Conservation (phyloP, 1,140 invertebrate genomes). For the Macrobrachium rosenbergii region DNA sequence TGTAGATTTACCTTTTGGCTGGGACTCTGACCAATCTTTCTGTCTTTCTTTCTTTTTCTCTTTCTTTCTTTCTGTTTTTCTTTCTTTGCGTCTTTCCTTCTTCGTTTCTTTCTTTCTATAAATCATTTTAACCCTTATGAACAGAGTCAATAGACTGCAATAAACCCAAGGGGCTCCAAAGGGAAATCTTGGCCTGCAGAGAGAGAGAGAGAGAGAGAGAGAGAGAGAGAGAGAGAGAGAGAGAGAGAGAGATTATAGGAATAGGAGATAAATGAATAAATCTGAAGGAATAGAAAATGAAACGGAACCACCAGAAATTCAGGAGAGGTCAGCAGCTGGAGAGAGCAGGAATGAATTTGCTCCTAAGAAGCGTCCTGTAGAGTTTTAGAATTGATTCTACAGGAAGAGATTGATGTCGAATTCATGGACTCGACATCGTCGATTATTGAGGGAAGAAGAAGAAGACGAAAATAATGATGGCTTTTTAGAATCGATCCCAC, state of each 20-base stretch:
- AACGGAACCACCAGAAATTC: not conserved
- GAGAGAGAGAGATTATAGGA: not conserved
- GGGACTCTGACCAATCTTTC: too few relatives aligned
- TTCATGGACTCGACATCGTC: too few relatives aligned
- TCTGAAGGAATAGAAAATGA: not conserved
- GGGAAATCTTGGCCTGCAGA: not conserved
- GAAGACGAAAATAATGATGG: too few relatives aligned
- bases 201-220: conserved; percentile 2
- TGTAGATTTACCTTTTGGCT: too few relatives aligned
- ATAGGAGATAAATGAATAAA: not conserved
- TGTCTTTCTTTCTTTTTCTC: too few relatives aligned
- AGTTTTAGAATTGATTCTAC: not conserved
- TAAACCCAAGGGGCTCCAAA: not conserved
- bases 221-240: conserved; percentile 2
- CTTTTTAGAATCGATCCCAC: too few relatives aligned
- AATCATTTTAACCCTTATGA: not conserved
- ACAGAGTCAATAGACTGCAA: not conserved
- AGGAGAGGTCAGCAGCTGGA: too few relatives aligned
- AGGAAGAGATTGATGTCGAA: too few relatives aligned
- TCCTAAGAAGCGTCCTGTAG: not conserved
- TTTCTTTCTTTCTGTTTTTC: too few relatives aligned
- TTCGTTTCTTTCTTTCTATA: not conserved
- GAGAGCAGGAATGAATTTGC: not conserved
- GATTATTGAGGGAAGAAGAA: too few relatives aligned
- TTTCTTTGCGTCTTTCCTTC: too few relatives aligned